Evolutionary conservation across 2,797 vertebrate genomes (phyloP), one percentile per base, ranked within the genome.

Genomic region (Poecilia wingei): DNA sequence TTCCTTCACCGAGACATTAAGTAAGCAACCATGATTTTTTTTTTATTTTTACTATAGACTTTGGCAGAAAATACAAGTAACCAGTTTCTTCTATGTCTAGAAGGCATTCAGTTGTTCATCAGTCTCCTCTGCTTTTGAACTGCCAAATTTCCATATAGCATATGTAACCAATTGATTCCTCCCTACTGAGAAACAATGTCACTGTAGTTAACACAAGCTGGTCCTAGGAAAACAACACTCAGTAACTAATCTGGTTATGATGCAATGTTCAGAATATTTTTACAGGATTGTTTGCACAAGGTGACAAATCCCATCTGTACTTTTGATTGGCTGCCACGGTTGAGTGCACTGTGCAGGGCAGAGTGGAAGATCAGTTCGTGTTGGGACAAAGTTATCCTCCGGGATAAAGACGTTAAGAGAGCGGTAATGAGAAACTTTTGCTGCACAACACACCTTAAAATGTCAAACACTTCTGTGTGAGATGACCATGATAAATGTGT

Each of bases 391-490:
- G n/a, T 71, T 74, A 53, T 59, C 49, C 53, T 77, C 43, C 3
- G 33, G 57, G 75, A 53, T 53, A 39, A 79, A 46, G 16, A 74
- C 64, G 5, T 64, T 64, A 53, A 25, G 3, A 10, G 28, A 61
- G 28, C 53, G 28, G 12, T 70, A 53, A 69, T 47, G 46, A 74
- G 53, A 61, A 74, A 71, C 49, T 0, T 13, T 18, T 69, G 53
- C 43, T 74, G 53, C 49, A 69, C 20, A 72, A 75, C 69, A 72
- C 39, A 46, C 68, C 47, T 82, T 64, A 75, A 71, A 78, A 46
- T 53, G 74, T 47, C 25, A 64, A 41, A 36, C 25, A 61, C 47
- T 33, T 76, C 59, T 79, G 33, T 72, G 55, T 4, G 68, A 39
- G 2, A 39, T 1, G 6, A 57, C 47, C 18, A 18, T 16, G 18